Conservation (phyloP, 1,140 invertebrate genomes). For the Nixonia krombeini region DNA sequence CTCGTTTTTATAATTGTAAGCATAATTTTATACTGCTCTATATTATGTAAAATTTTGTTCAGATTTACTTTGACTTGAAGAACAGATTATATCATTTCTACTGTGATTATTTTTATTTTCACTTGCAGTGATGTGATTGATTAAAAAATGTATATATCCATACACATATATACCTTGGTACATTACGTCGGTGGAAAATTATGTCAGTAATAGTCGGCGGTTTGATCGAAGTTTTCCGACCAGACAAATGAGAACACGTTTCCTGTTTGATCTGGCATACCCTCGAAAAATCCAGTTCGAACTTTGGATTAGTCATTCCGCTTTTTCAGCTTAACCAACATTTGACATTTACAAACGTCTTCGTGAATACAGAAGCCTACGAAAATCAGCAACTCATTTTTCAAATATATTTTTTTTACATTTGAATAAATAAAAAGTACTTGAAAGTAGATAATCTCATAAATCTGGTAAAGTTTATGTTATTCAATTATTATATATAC, state of each 20-base stretch:
- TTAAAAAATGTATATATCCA: not conserved
- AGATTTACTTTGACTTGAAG: too few species aligned
- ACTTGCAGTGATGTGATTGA: too few species aligned
- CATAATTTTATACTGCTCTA: too few species aligned
- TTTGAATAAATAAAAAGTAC: too few species aligned
- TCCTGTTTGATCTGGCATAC: constrained; percentile 33
- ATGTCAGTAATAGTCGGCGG: constrained; percentile 42
- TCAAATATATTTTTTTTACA: too few species aligned
- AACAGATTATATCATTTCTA: too few species aligned
- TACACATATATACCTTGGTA: constrained; percentile 40
- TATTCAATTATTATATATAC: too few species aligned
- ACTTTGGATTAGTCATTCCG: constrained; percentile 21
- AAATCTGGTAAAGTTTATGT: too few species aligned
- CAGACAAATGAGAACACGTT: constrained; percentile 26
- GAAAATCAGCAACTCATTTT: too few species aligned
- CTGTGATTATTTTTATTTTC: too few species aligned
- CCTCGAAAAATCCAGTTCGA: constrained; percentile 30
- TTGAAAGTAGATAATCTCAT: not conserved
- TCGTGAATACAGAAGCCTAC: not conserved
- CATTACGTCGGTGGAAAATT: constrained; percentile 49
- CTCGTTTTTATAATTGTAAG: not conserved
- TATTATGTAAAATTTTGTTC: too few species aligned
- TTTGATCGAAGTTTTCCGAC: constrained; percentile 17
- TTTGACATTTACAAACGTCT: constrained; percentile 14
- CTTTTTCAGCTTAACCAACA: constrained; percentile 17